Evolutionary conservation across 1,140 invertebrate species (phyloP).

Genomic region (Arctopsyche grandis): DNA sequence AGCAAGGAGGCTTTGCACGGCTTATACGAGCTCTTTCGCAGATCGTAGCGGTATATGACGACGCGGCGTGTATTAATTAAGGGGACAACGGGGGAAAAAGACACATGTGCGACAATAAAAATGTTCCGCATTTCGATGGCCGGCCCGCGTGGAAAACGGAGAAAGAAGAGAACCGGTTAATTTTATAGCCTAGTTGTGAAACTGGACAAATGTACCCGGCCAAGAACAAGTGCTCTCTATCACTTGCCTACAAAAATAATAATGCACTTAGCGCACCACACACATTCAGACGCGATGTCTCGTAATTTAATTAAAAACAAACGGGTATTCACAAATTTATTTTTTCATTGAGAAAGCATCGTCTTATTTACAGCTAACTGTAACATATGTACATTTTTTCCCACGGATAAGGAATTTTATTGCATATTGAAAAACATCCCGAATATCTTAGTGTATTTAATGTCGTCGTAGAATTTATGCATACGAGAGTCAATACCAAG

Average conservation of each 20-base stretch:
- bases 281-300: not conserved
- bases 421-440: no score
- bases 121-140: constrained; percentile 51
- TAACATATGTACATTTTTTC: no score
- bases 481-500: no score
- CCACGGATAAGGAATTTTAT: no score
- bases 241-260: constrained; percentile 22
- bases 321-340: not conserved
- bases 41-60: constrained; percentile 2
- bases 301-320: constrained; percentile 13
- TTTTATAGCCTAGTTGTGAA: constrained; percentile 56
- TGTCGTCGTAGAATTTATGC: no score
- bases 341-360: no score
- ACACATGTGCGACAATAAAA: constrained; percentile 47
- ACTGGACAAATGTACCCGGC: constrained; percentile 49
- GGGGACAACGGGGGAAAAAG: constrained; percentile 28
- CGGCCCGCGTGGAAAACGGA: constrained; percentile 39
- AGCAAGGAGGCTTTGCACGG: not conserved
- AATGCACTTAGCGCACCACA: constrained; percentile 16
- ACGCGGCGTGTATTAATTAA: constrained; percentile 36
- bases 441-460: no score
- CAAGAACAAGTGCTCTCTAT: constrained; percentile 26
- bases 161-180: constrained; percentile 50
- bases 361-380: no score
- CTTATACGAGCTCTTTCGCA: not conserved